Base-by-base conservation (phyloP, 2,888 invertebrate species). In the Adelphocoris suturalis region DNA sequence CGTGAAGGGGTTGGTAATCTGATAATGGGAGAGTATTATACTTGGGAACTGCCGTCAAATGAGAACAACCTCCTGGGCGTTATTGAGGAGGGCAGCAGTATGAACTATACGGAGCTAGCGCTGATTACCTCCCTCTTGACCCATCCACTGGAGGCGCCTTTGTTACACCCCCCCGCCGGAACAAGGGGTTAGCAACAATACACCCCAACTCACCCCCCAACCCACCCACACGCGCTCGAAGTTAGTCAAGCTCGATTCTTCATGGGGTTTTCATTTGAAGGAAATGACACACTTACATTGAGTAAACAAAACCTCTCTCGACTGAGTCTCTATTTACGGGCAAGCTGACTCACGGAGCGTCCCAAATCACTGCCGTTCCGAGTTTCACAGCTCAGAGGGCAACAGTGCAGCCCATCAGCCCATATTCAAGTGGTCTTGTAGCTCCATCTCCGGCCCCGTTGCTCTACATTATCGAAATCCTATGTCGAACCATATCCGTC, bases 201-300 rank as follows among this genome's bases (percentile, higher is more conserved):
- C 61, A 19, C 61, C 61, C n/a, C n/a, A n/a, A n/a, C n/a, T n/a
- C n/a, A n/a, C n/a, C n/a, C n/a, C 61, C 52, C 16, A 7, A 37
- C 37, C 52, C 52, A 14, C 52, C 52, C 52, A 4, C 61, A 9
- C 61, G 3, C 61, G 19, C 9, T 48, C 80, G n/a, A 16, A 48
- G 81, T 81, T 81, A 81, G 81, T 81, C 81, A 48, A 81, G 81
- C 81, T 19, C 81, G 81, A 81, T 81, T 81, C 81, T 81, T 81
- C 81, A 81, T 48, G 81, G 80, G 81, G 81, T 81, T 37, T 81
- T 81, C 81, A 81, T 81, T 81, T 48, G 81, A 48, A 81, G 81
- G 81, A 81, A 81, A 81, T 81, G 81, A 81, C 81, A 81, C 81
- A 81, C 81, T 81, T 81, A 48, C 47, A 81, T 48, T 48, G 48